Evolutionary conservation across 2,888 invertebrate species (phyloP).

Genomic region (Diarsia dahlii): DNA sequence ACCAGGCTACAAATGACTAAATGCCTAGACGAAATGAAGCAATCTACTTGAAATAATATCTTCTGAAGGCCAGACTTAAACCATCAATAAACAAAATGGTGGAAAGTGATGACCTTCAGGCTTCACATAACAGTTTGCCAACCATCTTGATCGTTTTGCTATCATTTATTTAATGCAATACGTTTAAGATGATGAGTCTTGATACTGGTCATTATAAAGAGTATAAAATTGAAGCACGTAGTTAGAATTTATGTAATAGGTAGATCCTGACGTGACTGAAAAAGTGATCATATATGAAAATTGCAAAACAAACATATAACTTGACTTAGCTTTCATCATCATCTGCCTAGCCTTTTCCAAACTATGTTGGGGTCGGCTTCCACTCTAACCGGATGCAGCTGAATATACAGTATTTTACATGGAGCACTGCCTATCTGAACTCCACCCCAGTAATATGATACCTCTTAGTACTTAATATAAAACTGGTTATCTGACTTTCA

Average conservation of each 20-base stretch:
- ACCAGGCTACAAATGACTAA: background rate
- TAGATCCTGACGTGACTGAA: background rate
- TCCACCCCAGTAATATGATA: too few relatives aligned
- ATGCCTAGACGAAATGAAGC: conserved; percentile 13
- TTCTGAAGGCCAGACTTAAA: conserved; percentile 29
- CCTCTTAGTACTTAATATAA: too few relatives aligned
- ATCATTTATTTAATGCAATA: conserved; percentile 23
- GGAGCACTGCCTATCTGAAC: too few relatives aligned
- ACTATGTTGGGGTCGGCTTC: too few relatives aligned
- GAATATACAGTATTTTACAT: too few relatives aligned
- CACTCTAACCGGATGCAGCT: too few relatives aligned
- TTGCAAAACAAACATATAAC: too few relatives aligned
- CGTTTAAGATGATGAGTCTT: conserved; percentile 5
- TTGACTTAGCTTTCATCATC: too few relatives aligned
- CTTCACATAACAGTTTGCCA: conserved; percentile 32
- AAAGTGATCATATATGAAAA: background rate
- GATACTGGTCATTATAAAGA: background rate
- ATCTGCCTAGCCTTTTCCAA: too few relatives aligned
- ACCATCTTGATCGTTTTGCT: conserved; percentile 21
- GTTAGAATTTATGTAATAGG: conserved; percentile 7
- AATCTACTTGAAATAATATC: conserved; percentile 36
- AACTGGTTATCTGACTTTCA: too few relatives aligned
- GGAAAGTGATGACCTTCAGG: conserved; percentile 38
- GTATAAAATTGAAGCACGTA: conserved; percentile 10
- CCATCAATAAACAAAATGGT: conserved; percentile 33